Evolutionary conservation across 2,113 vertebrate species (phyloP).

Genomic region (Regulus satrapa): DNA sequence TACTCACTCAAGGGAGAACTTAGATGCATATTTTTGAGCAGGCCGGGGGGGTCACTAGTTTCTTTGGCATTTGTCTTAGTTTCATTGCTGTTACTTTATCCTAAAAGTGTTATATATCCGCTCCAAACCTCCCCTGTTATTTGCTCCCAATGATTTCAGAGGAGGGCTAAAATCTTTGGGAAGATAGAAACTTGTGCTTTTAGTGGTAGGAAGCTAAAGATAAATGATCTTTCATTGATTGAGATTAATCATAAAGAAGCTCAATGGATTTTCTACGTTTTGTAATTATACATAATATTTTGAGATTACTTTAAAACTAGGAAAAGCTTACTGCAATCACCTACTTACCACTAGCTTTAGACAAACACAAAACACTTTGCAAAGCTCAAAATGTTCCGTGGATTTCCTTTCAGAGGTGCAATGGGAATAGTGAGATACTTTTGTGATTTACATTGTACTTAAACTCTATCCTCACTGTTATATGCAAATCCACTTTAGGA

Average conservation of each 20-base stretch:
- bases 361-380: neutral
- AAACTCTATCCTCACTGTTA: neutral
- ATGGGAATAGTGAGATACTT: neutral
- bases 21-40: neutral
- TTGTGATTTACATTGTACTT: neutral
- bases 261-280: neutral
- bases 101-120: neutral
- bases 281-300: neutral
- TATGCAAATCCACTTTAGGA: neutral
- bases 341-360: neutral
- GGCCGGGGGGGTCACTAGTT: neutral
- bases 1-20: neutral
- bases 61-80: neutral
- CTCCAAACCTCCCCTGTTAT: neutral
- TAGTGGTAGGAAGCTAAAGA: neutral
- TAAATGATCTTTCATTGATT: neutral
- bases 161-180: neutral
- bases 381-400: neutral
- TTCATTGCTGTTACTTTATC: neutral
- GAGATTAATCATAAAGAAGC: neutral
- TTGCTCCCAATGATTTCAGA: neutral
- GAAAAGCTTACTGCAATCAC: neutral
- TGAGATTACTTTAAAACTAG: neutral
- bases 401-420: neutral
- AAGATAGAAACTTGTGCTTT: neutral